A percentile compares a stretch with the other conserved stretches of the same genome.
Conservation (phyloP, 2,888 invertebrate species). For the Sturmia bella region DNA sequence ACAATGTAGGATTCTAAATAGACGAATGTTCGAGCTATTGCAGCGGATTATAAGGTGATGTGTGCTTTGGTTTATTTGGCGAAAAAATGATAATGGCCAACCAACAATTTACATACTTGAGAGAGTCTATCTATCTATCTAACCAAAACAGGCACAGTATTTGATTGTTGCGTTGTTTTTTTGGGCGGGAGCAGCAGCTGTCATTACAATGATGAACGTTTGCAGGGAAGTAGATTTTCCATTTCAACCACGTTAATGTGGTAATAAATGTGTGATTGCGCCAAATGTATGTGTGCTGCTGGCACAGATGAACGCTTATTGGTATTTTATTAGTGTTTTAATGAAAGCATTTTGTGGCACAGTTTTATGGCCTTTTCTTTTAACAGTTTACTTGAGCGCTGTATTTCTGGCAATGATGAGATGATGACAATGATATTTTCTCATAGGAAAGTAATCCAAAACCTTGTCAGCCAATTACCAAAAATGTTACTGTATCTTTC, state of each 20-base stretch:
- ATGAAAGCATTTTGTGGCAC: constrained; percentile 68
- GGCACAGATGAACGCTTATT: constrained; percentile 66
- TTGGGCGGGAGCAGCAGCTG: constrained; percentile 58
- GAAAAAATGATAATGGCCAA: constrained; percentile 37
- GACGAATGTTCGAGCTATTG: constrained; percentile 21
- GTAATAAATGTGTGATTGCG: constrained; percentile 22
- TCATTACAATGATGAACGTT: constrained; percentile 69
- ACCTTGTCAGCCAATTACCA: constrained; percentile 65
- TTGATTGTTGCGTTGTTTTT: constrained; percentile 52
- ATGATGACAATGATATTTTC: constrained; percentile 12
- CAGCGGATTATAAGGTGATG: constrained; percentile 51
- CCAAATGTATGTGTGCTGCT: constrained; percentile 24
- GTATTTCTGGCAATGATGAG: constrained; percentile 20
- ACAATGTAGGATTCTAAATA: not conserved
- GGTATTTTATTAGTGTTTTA: constrained; percentile 70
- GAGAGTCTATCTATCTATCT: constrained; percentile 9
- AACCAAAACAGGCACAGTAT: constrained; percentile 15
- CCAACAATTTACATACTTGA: constrained; percentile 20
- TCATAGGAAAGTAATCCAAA: constrained; percentile 55
- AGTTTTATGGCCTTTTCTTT: constrained; percentile 54
- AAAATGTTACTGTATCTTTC: constrained; percentile 34
- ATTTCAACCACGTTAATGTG: constrained; percentile 36
- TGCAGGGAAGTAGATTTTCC: not conserved
- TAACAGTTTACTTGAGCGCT: not conserved
- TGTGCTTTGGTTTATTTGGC: not conserved